A percentile compares a stretch with the other conserved stretches of the same genome.
Conservation (phyloP, 2,113 vertebrate species). For the Silurus asotus region DNA sequence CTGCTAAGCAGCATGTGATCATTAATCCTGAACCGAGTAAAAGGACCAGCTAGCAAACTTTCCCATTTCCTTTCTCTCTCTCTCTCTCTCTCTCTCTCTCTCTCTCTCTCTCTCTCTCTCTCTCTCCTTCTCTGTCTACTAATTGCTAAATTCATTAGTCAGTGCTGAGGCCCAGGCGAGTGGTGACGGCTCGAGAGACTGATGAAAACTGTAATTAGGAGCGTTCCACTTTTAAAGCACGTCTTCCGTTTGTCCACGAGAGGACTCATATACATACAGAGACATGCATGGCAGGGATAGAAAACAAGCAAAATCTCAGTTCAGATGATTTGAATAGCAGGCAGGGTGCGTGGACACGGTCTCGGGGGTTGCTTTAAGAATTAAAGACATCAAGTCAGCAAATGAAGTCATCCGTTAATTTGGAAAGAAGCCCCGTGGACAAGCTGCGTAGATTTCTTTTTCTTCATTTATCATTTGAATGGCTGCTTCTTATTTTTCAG, state of each 20-base stretch:
- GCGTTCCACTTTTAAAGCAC: constrained; percentile 41
- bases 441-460: neutral
- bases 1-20: constrained; percentile 9
- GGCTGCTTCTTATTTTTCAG: neutral
- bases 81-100: neutral
- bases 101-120: constrained; percentile 9
- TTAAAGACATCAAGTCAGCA: neutral
- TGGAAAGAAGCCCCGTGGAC: neutral
- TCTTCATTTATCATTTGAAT: neutral
- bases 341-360: neutral
- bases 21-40: constrained; percentile 27
- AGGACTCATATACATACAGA: neutral
- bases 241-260: constrained; percentile 32
- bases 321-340: neutral
- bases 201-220: constrained; percentile 38
- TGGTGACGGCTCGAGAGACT: neutral
- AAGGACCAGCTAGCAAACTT: neutral
- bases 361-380: neutral
- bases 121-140: neutral
- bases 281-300: neutral
- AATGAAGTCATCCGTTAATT: neutral
- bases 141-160: constrained; percentile 45
- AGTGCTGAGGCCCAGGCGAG: neutral
- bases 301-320: neutral
- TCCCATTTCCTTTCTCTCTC: neutral